Conservation (phyloP, 2,888 invertebrate species). For the Hirtodrosophila duncani region DNA sequence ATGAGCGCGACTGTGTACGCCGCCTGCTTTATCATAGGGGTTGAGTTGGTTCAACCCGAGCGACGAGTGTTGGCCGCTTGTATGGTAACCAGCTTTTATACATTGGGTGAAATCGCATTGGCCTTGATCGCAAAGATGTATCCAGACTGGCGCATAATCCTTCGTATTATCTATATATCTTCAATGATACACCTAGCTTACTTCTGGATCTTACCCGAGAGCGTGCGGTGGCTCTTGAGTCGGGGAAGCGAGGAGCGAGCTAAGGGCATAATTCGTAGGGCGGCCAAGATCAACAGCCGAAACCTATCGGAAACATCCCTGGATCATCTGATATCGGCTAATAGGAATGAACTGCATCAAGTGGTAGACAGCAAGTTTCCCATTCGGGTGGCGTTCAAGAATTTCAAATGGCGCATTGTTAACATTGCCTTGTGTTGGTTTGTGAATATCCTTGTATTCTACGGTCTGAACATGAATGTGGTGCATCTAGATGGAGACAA, state of each 20-base stretch:
- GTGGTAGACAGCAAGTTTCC: slow-evolving; percentile 71
- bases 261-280: slow-evolving; percentile 81
- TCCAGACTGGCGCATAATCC: slow-evolving; percentile 84
- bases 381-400: slow-evolving; percentile 70
- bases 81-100: slow-evolving; percentile 84
- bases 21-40: slow-evolving; percentile 85
- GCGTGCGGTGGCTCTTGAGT: slow-evolving; percentile 86
- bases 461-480: slow-evolving; percentile 88
- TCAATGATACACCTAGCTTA: slow-evolving; percentile 84
- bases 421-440: slow-evolving; percentile 90
- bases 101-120: slow-evolving; percentile 84
- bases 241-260: slow-evolving; percentile 81
- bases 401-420: slow-evolving; percentile 75
- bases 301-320: slow-evolving; percentile 80
- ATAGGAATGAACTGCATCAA: slow-evolving; percentile 63
- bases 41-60: slow-evolving; percentile 87
- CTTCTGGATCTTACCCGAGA: slow-evolving; percentile 85
- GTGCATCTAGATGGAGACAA: slow-evolving; percentile 86
- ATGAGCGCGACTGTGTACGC: slow-evolving; percentile 85
- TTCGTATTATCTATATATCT: slow-evolving; percentile 83
- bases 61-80: slow-evolving; percentile 86
- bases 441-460: slow-evolving; percentile 88
- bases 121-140: slow-evolving; percentile 84
- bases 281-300: slow-evolving; percentile 83
- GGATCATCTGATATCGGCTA: slow-evolving; percentile 66